Evolutionary conservation across 2,113 vertebrate species (phyloP), one percentile per base, ranked within the genome.

Genomic region (Poeciliopsis prolifica): DNA sequence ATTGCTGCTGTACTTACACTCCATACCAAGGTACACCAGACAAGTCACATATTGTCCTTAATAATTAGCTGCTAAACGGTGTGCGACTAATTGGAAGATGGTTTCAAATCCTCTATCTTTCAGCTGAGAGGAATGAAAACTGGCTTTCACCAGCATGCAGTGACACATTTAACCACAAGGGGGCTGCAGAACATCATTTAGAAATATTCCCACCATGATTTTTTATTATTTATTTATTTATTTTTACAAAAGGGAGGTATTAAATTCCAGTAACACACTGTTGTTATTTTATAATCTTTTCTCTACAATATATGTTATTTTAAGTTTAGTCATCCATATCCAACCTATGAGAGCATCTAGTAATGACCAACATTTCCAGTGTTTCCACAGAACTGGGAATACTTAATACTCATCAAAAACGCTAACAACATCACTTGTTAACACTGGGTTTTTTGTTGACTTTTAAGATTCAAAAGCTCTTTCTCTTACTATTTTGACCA

Each of bases 11-110:
- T 96, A 93, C 82, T 87, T 98, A 72, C 94, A 94, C 85, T 91
- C 93, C 75, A 86, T 98, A 63, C 94, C 96, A 75, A 98, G 97
- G 98, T 98, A 94, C 84, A 14, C 3, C 5, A 65, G 30, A 48
- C 5, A 44, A 65, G 5, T 58, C 10, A 58, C 51, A n/a, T 11
- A 11, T 19, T 48, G 44, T 48, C 14, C 14, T 19, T 17, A 48
- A 19, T 24, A 2, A n/a, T 58, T 24, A 24, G 9, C 9, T 24
- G 22, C 10, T 58, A 58, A 58, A n/a, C 61, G 37, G 24, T 54
- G 24, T 68, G 30, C 33, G 19, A 31, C 9, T 60, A 44, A 22
- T 12, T 31, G 4, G 12, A 72, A 17, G 3, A 13, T 6, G 63
- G 26, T 9, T 69, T 67, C 13, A 67, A 9, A 8, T 1, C 22